Evolutionary conservation across 2,797 vertebrate genomes (phyloP).

Genomic region (Tympanoctomys barrerae): DNA sequence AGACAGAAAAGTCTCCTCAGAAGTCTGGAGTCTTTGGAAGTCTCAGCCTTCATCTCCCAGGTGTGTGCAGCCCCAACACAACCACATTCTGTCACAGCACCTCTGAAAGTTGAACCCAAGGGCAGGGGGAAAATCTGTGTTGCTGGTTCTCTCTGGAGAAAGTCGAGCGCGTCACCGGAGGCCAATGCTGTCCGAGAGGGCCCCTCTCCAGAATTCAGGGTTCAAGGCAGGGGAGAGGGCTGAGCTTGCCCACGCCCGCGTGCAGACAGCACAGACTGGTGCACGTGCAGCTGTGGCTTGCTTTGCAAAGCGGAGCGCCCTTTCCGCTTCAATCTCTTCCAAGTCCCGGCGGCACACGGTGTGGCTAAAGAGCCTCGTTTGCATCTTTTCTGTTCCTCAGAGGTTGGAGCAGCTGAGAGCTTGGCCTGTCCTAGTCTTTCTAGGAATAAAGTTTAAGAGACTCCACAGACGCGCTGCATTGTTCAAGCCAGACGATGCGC

Average conservation of each 20-base stretch:
- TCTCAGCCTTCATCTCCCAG: background rate
- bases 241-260: background rate
- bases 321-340: slow-evolving; percentile 33
- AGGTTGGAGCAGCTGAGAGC: background rate
- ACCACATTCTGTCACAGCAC: slow-evolving; percentile 28
- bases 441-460: slow-evolving; percentile 34
- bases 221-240: slow-evolving; percentile 5
- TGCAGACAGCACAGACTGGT: background rate
- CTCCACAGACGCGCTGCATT: background rate
- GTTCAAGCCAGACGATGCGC: background rate
- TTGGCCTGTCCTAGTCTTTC: background rate
- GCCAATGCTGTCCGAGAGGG: background rate
- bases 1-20: slow-evolving; percentile 10
- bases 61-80: slow-evolving; percentile 44
- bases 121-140: slow-evolving; percentile 55
- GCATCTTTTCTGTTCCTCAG: background rate
- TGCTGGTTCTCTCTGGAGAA: slow-evolving; percentile 17
- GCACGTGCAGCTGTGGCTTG: background rate
- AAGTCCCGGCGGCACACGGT: background rate
- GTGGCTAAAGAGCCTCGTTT: background rate
- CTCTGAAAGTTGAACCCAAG: slow-evolving; percentile 39
- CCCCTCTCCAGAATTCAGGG: slow-evolving; percentile 48
- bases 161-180: background rate
- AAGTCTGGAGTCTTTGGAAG: slow-evolving; percentile 35
- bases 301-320: slow-evolving; percentile 8